A percentile compares a stretch with the other conserved stretches of the same genome.
Evolutionary conservation across 2,113 vertebrate species (phyloP).

Genomic region (Cyanocitta stelleri): DNA sequence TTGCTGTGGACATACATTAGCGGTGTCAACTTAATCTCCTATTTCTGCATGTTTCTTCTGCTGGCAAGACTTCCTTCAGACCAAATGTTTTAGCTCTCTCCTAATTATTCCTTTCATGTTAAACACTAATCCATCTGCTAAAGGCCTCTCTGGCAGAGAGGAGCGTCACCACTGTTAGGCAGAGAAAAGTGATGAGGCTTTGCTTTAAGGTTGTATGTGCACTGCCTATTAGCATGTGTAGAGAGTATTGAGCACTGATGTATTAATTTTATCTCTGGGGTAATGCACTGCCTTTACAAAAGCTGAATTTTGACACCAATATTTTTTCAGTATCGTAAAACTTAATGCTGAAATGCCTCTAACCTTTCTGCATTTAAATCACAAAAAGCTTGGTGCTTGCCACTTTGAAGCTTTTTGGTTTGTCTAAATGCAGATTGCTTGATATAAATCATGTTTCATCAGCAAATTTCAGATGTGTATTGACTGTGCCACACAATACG

Average conservation of each 20-base stretch:
- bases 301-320: not conserved
- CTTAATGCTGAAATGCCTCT: not conserved
- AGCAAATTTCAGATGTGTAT: not conserved
- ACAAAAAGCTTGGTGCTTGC: constrained; percentile 28
- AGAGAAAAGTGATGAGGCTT: constrained; percentile 66
- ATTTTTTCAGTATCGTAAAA: not conserved
- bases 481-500: not conserved
- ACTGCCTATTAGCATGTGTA: constrained; percentile 73
- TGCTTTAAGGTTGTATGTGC: constrained; percentile 60
- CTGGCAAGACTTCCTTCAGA: constrained; percentile 66
- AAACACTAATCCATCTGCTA: constrained; percentile 76
- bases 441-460: not conserved
- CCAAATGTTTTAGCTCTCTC: constrained; percentile 59
- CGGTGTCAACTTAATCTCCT: constrained; percentile 73
- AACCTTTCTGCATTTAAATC: constrained; percentile 30
- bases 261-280: constrained; percentile 62
- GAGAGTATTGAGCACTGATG: constrained; percentile 51
- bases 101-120: constrained; percentile 60
- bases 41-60: constrained; percentile 79
- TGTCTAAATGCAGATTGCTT: not conserved
- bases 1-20: constrained; percentile 72
- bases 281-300: constrained; percentile 74
- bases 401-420: constrained; percentile 31
- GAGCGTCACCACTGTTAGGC: constrained; percentile 61
- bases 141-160: constrained; percentile 41